phyloP scores from a whole-genome alignment of 2,113 vertebrate genomes.

The Nothocercus julius region DNA sequence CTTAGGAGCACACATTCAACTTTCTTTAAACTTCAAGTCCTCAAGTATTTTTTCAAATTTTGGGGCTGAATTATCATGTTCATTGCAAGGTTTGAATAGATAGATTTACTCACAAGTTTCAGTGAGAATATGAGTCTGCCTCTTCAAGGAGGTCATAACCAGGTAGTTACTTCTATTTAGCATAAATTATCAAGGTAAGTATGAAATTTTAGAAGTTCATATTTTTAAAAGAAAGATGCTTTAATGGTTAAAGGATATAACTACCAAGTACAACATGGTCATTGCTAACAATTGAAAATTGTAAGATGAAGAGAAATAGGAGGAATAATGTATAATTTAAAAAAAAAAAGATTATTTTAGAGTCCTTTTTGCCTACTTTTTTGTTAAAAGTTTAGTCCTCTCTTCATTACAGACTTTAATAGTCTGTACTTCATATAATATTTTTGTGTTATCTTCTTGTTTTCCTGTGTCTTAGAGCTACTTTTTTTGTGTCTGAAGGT shows the following conservation, averaged over 20 bases:
- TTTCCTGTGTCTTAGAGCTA: not conserved
- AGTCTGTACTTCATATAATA: not conserved
- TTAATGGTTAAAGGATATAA: not conserved
- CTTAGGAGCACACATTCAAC: not conserved
- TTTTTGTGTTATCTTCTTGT: not conserved
- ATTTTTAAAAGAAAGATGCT: not conserved
- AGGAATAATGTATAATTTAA: rapidly evolving
- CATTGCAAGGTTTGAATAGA: not conserved
- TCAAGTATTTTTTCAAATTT: not conserved
- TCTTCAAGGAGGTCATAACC: not conserved
- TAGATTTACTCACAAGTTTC: not conserved
- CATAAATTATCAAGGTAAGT: not conserved
- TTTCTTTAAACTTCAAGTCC: not conserved
- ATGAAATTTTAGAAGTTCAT: not conserved
- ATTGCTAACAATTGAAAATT: not conserved
- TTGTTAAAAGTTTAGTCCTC: not conserved
- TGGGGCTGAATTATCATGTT: not conserved
- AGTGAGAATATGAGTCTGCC: not conserved
- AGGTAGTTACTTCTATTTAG: not conserved
- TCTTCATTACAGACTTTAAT: not conserved
- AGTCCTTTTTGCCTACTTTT: not conserved
- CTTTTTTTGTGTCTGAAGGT: not conserved
- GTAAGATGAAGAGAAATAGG: not conserved
- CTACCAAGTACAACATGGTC: not conserved
- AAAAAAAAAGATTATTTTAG: not conserved